Percentiles rank a stretch among this genome's conserved stretches.
Conservation (phyloP, 2,113 vertebrate genomes). For the Psittacara wagleri region DNA sequence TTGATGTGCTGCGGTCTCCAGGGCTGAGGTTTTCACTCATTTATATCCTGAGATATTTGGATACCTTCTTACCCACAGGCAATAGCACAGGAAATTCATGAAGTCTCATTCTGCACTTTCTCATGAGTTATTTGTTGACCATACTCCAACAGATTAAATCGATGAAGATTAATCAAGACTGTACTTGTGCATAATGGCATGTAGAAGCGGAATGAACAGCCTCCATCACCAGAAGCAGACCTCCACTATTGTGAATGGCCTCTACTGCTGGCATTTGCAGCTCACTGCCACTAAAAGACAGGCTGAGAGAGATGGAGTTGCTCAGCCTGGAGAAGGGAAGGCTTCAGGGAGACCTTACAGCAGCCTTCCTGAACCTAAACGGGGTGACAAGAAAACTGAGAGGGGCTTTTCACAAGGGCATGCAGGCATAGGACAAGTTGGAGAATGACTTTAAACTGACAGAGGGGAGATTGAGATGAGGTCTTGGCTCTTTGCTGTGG, state of each 20-base stretch:
- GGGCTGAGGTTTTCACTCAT: background rate
- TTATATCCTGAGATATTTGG: background rate
- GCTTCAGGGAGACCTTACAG: background rate
- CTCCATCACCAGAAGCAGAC: background rate
- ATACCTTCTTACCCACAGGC: background rate
- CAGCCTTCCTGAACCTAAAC: background rate
- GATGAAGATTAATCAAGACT: background rate
- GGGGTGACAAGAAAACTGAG: background rate
- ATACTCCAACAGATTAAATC: background rate
- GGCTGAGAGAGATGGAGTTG: background rate
- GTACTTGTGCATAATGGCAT: background rate
- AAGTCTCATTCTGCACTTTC: background rate
- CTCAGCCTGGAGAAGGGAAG: background rate
- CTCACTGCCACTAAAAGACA: background rate
- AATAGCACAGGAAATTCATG: background rate
- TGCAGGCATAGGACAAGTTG: too few relatives aligned
- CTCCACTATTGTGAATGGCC: background rate
- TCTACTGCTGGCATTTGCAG: background rate
- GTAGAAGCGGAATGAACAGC: fast-evolving
- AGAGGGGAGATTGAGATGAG: too few relatives aligned
- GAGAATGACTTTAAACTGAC: background rate
- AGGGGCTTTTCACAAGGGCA: background rate
- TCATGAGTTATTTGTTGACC: background rate
- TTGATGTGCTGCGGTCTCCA: background rate
- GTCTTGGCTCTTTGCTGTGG: too few relatives aligned